Evolutionary conservation across 2,888 invertebrate species (phyloP).

Genomic region (Nebria salina): DNA sequence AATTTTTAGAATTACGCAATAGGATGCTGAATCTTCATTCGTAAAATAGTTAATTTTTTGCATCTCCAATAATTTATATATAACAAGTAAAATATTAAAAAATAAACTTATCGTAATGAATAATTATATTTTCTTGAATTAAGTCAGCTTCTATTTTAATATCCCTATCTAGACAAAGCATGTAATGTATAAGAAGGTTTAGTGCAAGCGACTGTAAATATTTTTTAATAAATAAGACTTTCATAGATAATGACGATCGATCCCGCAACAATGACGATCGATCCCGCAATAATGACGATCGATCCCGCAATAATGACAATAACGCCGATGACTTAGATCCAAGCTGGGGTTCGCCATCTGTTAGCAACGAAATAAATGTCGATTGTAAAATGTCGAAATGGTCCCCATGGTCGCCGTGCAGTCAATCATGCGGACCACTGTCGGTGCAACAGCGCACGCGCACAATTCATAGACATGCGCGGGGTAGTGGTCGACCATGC

Average conservation of each 20-base stretch:
- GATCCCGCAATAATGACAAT: neutral
- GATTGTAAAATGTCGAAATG: slow-evolving; percentile 73
- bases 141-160: neutral
- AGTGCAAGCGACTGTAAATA: too few relatives aligned
- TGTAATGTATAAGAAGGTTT: too few relatives aligned
- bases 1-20: too few relatives aligned
- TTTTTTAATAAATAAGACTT: neutral
- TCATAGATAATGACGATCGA: slow-evolving; percentile 17
- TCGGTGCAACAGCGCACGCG: slow-evolving; percentile 67
- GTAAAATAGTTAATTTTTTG: neutral
- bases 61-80: too few relatives aligned
- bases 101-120: too few relatives aligned
- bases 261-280: neutral
- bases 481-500: slow-evolving; percentile 60
- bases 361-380: slow-evolving; percentile 43
- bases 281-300: neutral
- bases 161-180: too few relatives aligned
- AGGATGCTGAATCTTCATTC: too few relatives aligned
- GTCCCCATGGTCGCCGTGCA: slow-evolving; percentile 77
- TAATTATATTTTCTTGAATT: too few relatives aligned
- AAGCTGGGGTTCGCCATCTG: slow-evolving; percentile 50
- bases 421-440: slow-evolving; percentile 70
- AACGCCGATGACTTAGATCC: slow-evolving; percentile 37
- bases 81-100: too few relatives aligned
- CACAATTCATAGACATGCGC: slow-evolving; percentile 59